Percentiles rank a stretch among this genome's conserved stretches.
These are phyloP conservation scores for Alethe castanea DNA, from an alignment of 2,113 vertebrate genomes.

Conservation along the genomic window DNA sequence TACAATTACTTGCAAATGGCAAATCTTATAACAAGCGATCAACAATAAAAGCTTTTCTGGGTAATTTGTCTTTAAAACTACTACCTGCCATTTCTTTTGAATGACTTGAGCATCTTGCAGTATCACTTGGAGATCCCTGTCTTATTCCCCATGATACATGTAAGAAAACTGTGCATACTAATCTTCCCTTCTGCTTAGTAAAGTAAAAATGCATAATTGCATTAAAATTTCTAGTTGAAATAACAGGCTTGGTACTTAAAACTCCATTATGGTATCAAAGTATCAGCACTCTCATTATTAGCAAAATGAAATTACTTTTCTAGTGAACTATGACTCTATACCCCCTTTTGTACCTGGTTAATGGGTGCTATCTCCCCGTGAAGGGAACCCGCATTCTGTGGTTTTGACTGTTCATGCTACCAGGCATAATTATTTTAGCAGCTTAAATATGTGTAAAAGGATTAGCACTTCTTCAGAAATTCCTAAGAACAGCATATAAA, in stretches of 20 bases:
- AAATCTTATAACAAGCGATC: constrained; percentile 69
- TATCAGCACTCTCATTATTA: constrained; percentile 48
- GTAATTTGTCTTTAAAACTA: constrained; percentile 64
- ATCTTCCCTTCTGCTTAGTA: constrained; percentile 42
- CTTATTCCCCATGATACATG: not conserved
- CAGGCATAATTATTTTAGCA: constrained; percentile 23
- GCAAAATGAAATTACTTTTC: constrained; percentile 47
- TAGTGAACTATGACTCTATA: constrained; percentile 24
- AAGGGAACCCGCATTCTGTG: not conserved
- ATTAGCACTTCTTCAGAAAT: constrained; percentile 19
- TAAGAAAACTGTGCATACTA: constrained; percentile 23
- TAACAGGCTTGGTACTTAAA: constrained; percentile 49
- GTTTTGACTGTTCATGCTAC: not conserved
- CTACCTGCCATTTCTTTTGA: constrained; percentile 53
- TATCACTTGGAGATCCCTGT: constrained; percentile 11
- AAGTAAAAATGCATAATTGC: constrained; percentile 57
- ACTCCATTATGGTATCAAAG: constrained; percentile 46
- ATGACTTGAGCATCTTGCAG: constrained; percentile 37
- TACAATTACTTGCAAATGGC: constrained; percentile 70
- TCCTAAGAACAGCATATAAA: not conserved
- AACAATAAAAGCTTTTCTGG: constrained; percentile 69
- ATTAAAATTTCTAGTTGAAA: constrained; percentile 60
- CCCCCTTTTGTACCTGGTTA: constrained; percentile 34
- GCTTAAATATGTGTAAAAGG: constrained; percentile 17
- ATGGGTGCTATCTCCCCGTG: constrained; percentile 25